Evolutionary conservation across 2,113 vertebrate species (phyloP).

Genomic region (Hyperoodon ampullatus): DNA sequence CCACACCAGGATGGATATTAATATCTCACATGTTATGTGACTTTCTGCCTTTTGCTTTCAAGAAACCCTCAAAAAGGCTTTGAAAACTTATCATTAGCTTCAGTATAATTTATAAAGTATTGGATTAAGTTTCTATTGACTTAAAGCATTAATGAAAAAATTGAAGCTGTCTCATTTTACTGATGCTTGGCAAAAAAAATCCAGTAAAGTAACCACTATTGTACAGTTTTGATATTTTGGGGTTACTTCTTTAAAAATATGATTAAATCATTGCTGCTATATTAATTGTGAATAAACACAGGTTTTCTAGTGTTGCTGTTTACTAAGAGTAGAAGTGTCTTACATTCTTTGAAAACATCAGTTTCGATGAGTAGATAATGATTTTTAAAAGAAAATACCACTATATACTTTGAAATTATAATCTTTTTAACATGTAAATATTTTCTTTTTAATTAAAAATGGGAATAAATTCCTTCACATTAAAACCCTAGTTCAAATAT

Average conservation of each 20-base stretch:
- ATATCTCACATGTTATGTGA: neutral
- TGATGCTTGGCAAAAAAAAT: neutral
- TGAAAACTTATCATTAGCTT: neutral
- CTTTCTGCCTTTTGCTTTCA: neutral
- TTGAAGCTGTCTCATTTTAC: neutral
- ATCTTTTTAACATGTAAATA: neutral
- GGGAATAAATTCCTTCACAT: neutral
- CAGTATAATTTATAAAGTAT: neutral
- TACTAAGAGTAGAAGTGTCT: neutral
- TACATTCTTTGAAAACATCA: neutral
- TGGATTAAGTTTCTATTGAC: neutral
- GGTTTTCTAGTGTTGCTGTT: neutral
- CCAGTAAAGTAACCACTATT: neutral
- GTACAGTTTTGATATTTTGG: neutral
- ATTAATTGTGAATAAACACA: neutral
- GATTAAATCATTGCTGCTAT: neutral
- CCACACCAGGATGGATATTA: neutral
- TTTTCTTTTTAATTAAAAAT: neutral
- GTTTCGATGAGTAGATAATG: neutral
- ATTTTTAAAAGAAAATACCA: too few relatives aligned
- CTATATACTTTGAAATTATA: neutral
- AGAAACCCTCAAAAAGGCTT: neutral
- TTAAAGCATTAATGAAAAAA: neutral
- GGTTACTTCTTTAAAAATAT: neutral
- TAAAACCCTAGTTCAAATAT: neutral